Evolutionary conservation across 37 sponge, comb jelly and placozoan genomes (phyloP), one percentile per base, ranked within the genome.

Genomic region (Chondrilla cf. caribensis): DNA sequence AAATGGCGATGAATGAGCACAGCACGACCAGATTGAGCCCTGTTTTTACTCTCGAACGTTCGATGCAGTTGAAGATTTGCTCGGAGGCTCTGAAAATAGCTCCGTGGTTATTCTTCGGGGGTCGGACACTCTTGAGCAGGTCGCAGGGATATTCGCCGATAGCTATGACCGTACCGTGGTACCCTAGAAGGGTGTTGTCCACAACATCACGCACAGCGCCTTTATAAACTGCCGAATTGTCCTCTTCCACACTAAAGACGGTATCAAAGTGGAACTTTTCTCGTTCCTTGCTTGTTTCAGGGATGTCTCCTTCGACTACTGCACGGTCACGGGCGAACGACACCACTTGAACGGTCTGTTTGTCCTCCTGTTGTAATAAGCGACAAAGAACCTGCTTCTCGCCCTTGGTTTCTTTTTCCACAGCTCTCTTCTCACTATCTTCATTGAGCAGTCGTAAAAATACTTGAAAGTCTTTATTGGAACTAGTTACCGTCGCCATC

Each of bases 161-260:
- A 4, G 88, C 66, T 39, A 93, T 77, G 58, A 93, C 79, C 18
- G 94, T 89, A 42, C 88, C 94, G 57, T 93, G 47, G 75, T 87
- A 93, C 26, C 94, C 94, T 0, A 80, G 85, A 5, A 93, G 85
- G 28, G 81, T 71, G 41, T 78, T 86, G 54, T 88, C 92, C 15
- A 92, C 92, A n/a, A 88, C 33, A 43, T 85, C 79, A 19, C 64
- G 82, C 21, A 83, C 84, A 19, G 86, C 51, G 38, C 55, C 32
- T 37, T 75, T 79, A 81, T 89, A 92, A n/a, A 80, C 58, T 15
- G 81, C 35, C 7, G 59, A 21, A 29, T 58, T 28, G 31, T 81
- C 79, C 14, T 71, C 85, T 11, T 39, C 58, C 0, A 41, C 18
- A 2, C 42, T 5, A 44, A 58, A 82, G 31, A 89, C 60, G 11